Conservation (phyloP, 2,888 invertebrate species). For the Catocala sponsa region DNA sequence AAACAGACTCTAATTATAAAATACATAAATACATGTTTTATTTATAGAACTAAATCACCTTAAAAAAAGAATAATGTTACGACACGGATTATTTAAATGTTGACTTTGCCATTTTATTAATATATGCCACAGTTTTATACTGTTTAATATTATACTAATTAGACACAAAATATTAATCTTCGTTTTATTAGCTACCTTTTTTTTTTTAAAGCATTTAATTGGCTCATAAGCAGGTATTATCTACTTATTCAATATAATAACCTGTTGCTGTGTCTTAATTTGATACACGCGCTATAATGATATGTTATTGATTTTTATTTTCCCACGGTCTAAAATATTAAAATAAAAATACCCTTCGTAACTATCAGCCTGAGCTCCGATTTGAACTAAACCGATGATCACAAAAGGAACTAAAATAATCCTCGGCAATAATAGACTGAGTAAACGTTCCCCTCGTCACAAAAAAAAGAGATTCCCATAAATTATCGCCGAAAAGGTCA, state of each 20-base stretch:
- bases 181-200: too few relatives aligned
- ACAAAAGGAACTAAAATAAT: conserved; percentile 81
- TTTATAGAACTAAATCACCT: conserved; percentile 59
- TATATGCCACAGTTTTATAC: too few relatives aligned
- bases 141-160: too few relatives aligned
- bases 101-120: too few relatives aligned
- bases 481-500: conserved; percentile 88
- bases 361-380: conserved; percentile 57
- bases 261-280: conserved; percentile 14
- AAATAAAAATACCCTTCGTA: conserved; percentile 51
- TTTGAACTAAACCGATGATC: conserved; percentile 69
- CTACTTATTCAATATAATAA: background rate
- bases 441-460: conserved; percentile 78
- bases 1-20: conserved; percentile 24
- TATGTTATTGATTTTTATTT: conserved; percentile 32
- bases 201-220: too few relatives aligned
- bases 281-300: background rate
- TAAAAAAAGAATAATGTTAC: conserved; percentile 57
- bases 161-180: too few relatives aligned
- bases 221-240: too few relatives aligned
- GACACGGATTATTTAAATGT: conserved; percentile 59
- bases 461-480: conserved; percentile 81
- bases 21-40: conserved; percentile 41
- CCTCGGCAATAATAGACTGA: conserved; percentile 81
- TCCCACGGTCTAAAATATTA: conserved; percentile 56